Evolutionary conservation across 1,140 invertebrate species (phyloP), one percentile per base, ranked within the genome.

Genomic region (Meteorus sp.): DNA sequence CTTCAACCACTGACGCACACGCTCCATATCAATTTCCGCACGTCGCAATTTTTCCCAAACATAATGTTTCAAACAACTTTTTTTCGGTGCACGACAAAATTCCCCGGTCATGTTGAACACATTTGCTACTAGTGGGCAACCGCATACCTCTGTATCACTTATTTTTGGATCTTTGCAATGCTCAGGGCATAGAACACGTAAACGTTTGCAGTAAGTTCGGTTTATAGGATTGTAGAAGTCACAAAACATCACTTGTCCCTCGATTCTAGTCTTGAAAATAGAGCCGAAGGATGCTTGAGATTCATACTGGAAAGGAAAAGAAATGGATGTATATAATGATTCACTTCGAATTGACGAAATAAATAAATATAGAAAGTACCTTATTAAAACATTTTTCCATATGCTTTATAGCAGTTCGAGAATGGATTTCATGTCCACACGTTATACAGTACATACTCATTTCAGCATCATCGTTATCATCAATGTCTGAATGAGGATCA

Each of bases 311-410:
- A 83, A 81, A 60, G 62, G 66, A 23, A 48, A 39, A 44, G 39
- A 60, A 37, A 19, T 25, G 31, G 29, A 57, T 20, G 31, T n/a
- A 50, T 13, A 29, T 11, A 19, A 57, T 11, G 11, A 37, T 37
- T 9, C 0, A 9, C 13, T 37, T 3, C 0, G 13, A 6, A 37
- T 37, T 37, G 2, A 41, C 7, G 19, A 19, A 17, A 3, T 3
- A 13, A 17, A 23, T 45, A 11, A 39, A 39, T 45, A 41, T 23
- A 15, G 47, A 41, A 15, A 41, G 59, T 77, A 88, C 86, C 80
- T 97, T 97, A 64, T 95, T 93, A 72, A 95, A 97, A 77, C 94
- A 96, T 69, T 94, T 94, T 77, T 95, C 94, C 90, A 95, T 93
- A 67, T 96, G 96, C 71, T 93, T 93, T 5, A 97, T 87, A 0